A percentile compares a stretch with the other conserved stretches of the same genome.
Conservation (phyloP, 2,888 invertebrate species). For the Epinotia bilunana region DNA sequence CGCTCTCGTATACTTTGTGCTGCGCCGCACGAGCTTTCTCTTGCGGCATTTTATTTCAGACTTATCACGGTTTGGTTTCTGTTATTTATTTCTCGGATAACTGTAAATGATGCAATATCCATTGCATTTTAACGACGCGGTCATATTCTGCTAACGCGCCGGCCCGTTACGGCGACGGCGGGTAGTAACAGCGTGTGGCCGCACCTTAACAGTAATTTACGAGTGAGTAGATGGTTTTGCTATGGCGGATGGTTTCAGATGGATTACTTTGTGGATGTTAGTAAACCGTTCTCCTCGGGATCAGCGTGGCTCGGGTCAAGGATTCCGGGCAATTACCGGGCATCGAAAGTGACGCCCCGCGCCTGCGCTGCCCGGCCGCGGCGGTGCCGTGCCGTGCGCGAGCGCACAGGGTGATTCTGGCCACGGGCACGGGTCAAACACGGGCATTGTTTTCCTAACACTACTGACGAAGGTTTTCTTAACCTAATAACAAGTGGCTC, state of each 20-base stretch:
- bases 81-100: constrained; percentile 16
- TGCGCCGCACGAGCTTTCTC: constrained; percentile 22
- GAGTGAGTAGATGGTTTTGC: constrained; percentile 9
- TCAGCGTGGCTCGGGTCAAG: constrained; percentile 19
- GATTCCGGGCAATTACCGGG: constrained; percentile 34
- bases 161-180: constrained; percentile 27
- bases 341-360: constrained; percentile 31
- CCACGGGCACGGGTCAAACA: not conserved
- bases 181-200: constrained; percentile 23
- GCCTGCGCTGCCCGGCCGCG: constrained; percentile 4
- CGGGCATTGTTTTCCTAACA: not conserved
- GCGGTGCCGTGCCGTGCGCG: not conserved
- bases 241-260: constrained; percentile 6
- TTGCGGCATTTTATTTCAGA: constrained; percentile 14
- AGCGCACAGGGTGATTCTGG: not conserved
- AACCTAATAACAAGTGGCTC: no score
- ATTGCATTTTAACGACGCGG: constrained; percentile 21
- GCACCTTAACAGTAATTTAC: constrained; percentile 27
- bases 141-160: constrained; percentile 28
- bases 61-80: constrained; percentile 7
- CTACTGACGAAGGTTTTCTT: not conserved
- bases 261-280: not conserved
- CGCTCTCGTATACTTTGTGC: constrained; percentile 15
- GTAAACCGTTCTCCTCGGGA: constrained; percentile 21
- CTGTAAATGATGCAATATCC: constrained; percentile 22